phyloP scores from a whole-genome alignment of 2,113 vertebrate species.

The Tapirus terrestris region DNA sequence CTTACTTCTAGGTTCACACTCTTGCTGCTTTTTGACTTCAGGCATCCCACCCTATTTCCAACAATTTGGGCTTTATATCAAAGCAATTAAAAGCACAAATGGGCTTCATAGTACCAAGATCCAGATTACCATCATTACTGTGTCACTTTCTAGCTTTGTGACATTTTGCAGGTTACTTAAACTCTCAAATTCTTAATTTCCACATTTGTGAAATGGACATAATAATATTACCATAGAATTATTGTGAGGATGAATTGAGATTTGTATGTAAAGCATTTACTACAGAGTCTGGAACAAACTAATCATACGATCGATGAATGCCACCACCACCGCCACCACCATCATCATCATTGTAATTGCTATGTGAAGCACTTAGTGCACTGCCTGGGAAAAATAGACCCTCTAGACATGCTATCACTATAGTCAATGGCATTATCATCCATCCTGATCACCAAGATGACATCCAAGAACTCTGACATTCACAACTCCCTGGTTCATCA shows the following conservation, averaged over 20 bases:
- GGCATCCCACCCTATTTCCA: background rate
- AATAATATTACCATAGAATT: background rate
- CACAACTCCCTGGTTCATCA: background rate
- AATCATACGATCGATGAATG: too few relatives aligned
- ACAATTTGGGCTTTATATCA: background rate
- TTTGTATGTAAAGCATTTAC: background rate
- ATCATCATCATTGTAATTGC: background rate
- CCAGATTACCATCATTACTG: background rate
- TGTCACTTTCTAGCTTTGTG: background rate
- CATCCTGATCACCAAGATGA: background rate
- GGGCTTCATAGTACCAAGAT: background rate
- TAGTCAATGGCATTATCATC: background rate
- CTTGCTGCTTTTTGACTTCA: background rate
- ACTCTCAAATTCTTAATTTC: background rate
- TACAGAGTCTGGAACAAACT: background rate
- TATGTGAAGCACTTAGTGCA: background rate
- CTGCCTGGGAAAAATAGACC: background rate
- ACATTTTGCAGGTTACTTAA: background rate
- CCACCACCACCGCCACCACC: background rate
- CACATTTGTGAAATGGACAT: background rate
- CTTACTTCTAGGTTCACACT: background rate
- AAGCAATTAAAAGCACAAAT: background rate
- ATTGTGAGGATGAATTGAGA: background rate
- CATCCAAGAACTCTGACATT: background rate
- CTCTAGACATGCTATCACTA: fast-evolving